A percentile compares a stretch with the other conserved stretches of the same genome.
phyloP scores from a whole-genome alignment of 2,797 vertebrate species.

The Eulemur rubriventer region DNA sequence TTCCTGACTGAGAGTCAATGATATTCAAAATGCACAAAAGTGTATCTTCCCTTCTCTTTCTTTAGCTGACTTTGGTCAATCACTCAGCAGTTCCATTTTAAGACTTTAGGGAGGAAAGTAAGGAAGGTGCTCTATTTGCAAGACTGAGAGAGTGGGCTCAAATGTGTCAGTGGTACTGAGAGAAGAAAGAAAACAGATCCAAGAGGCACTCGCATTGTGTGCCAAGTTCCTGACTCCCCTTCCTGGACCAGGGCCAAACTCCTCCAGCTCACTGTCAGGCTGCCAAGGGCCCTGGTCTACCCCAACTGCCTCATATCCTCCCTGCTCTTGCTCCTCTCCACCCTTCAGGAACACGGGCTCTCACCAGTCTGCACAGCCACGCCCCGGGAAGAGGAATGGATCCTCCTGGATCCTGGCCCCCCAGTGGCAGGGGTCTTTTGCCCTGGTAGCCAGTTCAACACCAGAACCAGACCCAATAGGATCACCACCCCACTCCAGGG shows the following conservation, averaged over 20 bases:
- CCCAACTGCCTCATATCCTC: not conserved
- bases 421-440: not conserved
- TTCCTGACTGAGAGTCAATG: not conserved
- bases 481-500: not conserved
- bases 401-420: not conserved
- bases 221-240: not conserved
- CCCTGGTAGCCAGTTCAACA: not conserved
- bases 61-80: not conserved
- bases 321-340: not conserved
- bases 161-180: not conserved
- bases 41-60: not conserved
- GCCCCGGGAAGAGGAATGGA: not conserved
- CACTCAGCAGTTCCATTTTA: not conserved
- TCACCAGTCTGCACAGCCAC: not conserved
- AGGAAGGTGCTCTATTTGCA: not conserved
- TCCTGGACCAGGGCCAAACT: not conserved
- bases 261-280: not conserved
- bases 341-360: not conserved
- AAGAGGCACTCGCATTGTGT: not conserved
- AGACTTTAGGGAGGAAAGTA: not conserved
- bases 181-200: slow-evolving; percentile 24
- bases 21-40: not conserved
- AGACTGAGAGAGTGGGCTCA: not conserved
- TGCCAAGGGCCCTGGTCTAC: not conserved
- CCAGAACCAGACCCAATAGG: not conserved